These are phyloP conservation scores for Dicycla oo DNA, from an alignment of 2,888 invertebrate genomes.

Conservation along the genomic window DNA sequence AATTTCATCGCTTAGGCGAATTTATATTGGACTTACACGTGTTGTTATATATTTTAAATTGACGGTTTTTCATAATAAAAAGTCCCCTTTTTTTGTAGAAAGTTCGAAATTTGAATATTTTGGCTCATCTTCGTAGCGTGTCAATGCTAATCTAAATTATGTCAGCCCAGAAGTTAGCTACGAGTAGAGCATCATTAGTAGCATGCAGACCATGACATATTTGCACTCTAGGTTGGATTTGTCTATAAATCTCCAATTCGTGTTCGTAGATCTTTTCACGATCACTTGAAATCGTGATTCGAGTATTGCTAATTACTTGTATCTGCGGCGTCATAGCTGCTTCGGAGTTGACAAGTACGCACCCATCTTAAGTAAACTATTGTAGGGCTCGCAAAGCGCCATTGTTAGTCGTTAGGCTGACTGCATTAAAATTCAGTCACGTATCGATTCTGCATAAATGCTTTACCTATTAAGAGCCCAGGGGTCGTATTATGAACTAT, in stretches of 20 bases:
- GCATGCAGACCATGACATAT: background rate
- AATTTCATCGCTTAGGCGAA: conserved; percentile 1
- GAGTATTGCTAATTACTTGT: conserved; percentile 17
- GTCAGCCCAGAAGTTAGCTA: background rate
- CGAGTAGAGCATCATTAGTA: background rate
- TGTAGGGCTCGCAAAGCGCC: conserved; percentile 3
- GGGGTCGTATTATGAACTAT: too few species aligned
- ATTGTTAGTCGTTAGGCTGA: conserved; percentile 1
- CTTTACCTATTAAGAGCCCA: background rate
- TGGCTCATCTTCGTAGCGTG: background rate
- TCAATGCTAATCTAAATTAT: background rate
- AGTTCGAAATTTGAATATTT: background rate
- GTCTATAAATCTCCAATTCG: background rate
- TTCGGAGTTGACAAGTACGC: background rate
- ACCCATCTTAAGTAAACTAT: background rate
- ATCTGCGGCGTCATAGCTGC: background rate
- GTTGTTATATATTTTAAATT: conserved; percentile 7
- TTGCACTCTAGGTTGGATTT: background rate
- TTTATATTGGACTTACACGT: background rate
- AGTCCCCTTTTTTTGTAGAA: background rate
- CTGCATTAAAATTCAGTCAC: background rate
- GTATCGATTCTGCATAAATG: background rate
- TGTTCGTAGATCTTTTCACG: conserved; percentile 9
- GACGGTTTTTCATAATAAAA: background rate
- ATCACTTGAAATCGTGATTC: background rate